Percentiles rank a stretch among this genome's conserved stretches.
Evolutionary conservation across 35 echinoderm and acorn worm genomes (phyloP).

Genomic region (Amphiura filiformis): DNA sequence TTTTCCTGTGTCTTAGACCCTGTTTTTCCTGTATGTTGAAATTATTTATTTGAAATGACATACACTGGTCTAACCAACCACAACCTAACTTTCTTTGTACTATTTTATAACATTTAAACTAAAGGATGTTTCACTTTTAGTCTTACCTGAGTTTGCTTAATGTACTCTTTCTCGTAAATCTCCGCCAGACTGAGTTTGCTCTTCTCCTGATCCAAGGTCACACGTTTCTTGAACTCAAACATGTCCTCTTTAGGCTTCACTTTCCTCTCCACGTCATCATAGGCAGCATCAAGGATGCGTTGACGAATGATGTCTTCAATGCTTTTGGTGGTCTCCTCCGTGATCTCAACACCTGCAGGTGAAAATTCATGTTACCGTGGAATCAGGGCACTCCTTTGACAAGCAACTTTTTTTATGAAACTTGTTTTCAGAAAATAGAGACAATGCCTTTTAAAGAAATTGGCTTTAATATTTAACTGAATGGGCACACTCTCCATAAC

Average conservation of each 20-base stretch:
- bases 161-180: slow-evolving; percentile 93
- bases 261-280: slow-evolving; percentile 96
- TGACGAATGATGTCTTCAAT: slow-evolving; percentile 82
- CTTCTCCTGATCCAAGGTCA: slow-evolving; percentile 96
- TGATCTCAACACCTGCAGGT: slow-evolving; percentile 83
- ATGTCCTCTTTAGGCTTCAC: slow-evolving; percentile 79
- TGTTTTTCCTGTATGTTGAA: too few relatives aligned
- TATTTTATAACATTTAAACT: too few relatives aligned
- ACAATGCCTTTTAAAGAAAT: background rate
- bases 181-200: slow-evolving; percentile 89
- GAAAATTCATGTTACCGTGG: too few relatives aligned
- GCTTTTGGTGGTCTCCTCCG: slow-evolving; percentile 83
- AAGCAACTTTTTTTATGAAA: too few relatives aligned
- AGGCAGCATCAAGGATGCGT: slow-evolving; percentile 79
- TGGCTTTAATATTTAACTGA: too few relatives aligned
- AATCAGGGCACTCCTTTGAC: too few relatives aligned
- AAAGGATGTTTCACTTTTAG: too few relatives aligned
- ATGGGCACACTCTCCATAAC: too few relatives aligned
- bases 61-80: too few relatives aligned
- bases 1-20: too few relatives aligned
- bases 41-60: too few relatives aligned
- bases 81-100: too few relatives aligned
- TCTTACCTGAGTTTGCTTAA: slow-evolving; percentile 91
- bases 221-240: slow-evolving; percentile 91
- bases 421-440: background rate